A percentile compares a stretch with the other conserved stretches of the same genome.
Conservation (phyloP, 92 coral and sea anemone genomes). For the Galaxea fascicularis region DNA sequence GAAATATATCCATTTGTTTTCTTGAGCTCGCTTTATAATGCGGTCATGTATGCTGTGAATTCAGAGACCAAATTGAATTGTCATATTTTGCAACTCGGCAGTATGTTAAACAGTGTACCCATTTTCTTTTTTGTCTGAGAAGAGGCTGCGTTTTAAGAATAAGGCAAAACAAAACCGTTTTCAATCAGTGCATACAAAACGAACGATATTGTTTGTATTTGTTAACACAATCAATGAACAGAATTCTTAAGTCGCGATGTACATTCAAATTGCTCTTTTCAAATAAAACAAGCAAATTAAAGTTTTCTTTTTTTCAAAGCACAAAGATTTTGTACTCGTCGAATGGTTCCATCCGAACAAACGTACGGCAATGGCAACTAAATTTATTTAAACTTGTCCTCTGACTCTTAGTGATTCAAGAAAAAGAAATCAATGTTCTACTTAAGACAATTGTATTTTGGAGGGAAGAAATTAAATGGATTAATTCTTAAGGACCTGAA, state of each 20-base stretch:
- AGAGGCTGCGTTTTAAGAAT: background rate
- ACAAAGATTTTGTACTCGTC: background rate
- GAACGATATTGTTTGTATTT: background rate
- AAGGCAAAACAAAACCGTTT: background rate
- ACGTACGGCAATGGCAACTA: background rate
- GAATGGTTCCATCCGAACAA: constrained; percentile 5
- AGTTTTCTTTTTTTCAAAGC: constrained; percentile 10
- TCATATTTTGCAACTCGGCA: too few relatives aligned
- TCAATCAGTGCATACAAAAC: background rate
- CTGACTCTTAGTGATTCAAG: background rate
- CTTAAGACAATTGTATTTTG: constrained; percentile 20
- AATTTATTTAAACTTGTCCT: background rate
- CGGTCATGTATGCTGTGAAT: too few relatives aligned
- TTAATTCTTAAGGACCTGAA: constrained; percentile 7
- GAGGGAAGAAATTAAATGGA: constrained; percentile 2
- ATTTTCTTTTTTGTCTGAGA: too few relatives aligned
- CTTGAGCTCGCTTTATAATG: too few relatives aligned
- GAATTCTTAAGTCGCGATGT: background rate
- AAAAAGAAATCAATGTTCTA: constrained; percentile 5
- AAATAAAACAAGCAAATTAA: background rate
- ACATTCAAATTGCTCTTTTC: background rate
- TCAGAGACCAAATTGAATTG: too few relatives aligned
- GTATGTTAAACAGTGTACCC: too few relatives aligned
- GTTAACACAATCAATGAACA: constrained; percentile 13
- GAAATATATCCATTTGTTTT: too few relatives aligned